Conservation (phyloP, 1,140 invertebrate genomes). For the Aradophagus sp. region DNA sequence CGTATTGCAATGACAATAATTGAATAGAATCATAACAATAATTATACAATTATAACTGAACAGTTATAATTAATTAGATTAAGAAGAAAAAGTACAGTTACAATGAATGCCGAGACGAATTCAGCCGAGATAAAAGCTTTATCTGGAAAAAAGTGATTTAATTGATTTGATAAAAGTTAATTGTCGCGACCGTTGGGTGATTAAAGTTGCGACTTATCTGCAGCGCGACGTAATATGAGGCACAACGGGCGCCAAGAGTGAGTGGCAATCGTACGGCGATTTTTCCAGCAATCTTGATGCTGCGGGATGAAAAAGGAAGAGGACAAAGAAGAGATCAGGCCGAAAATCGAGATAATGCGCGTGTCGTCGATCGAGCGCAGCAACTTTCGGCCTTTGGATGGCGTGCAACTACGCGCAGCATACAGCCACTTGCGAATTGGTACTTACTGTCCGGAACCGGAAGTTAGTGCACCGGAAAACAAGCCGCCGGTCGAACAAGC, state of each 20-base stretch:
- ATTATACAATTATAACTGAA: no score
- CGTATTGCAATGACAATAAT: no score
- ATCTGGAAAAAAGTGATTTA: background rate
- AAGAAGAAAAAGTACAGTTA: no score
- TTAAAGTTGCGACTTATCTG: conserved; percentile 21
- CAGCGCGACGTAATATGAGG: conserved; percentile 14
- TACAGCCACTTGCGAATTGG: conserved; percentile 71
- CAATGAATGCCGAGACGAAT: no score
- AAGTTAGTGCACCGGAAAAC: conserved; percentile 59
- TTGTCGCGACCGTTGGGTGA: conserved; percentile 3
- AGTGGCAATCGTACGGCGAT: conserved; percentile 6
- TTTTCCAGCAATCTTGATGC: no score
- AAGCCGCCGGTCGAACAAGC: conserved; percentile 65
- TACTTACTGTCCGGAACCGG: conserved; percentile 68
- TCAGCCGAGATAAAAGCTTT: no score
- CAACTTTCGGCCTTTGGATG: conserved; percentile 70
- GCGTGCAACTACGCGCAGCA: conserved; percentile 67
- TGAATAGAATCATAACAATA: no score
- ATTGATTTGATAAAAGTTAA: conserved; percentile 9
- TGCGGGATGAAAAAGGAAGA: conserved; percentile 15
- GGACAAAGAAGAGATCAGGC: conserved; percentile 60
- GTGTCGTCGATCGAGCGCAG: conserved; percentile 68
- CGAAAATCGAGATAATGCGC: conserved; percentile 70
- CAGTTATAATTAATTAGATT: no score
- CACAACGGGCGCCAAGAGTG: conserved; percentile 5